Conservation (phyloP, 2,888 invertebrate genomes). For the Drosophila robusta region DNA sequence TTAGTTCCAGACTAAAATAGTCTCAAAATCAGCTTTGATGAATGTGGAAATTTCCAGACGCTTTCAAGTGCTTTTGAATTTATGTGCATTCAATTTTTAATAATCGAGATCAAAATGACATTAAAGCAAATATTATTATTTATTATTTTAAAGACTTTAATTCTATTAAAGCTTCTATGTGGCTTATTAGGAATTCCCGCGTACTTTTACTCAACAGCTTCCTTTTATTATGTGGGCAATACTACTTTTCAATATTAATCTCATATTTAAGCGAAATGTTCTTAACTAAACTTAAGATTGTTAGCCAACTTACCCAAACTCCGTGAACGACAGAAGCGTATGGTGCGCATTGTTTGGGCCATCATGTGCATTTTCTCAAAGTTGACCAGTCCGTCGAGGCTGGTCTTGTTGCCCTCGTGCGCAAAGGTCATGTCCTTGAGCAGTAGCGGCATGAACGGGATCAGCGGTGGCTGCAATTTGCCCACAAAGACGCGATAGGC, state of each 20-base stretch:
- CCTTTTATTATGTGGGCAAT: neutral
- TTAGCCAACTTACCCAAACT: constrained; percentile 87
- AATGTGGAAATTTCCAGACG: too few species aligned
- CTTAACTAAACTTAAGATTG: too few species aligned
- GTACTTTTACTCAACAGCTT: neutral
- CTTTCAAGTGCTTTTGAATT: too few species aligned
- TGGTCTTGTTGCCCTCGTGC: constrained; percentile 94
- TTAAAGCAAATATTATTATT: neutral
- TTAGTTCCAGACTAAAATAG: too few species aligned
- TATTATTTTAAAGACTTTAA: too few species aligned
- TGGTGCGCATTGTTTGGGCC: constrained; percentile 91
- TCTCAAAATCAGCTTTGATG: too few species aligned
- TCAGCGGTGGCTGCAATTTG: constrained; percentile 91
- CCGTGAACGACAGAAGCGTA: constrained; percentile 90
- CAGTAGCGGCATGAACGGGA: constrained; percentile 93
- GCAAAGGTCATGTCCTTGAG: constrained; percentile 93
- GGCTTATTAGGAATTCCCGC: neutral
- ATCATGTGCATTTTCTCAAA: constrained; percentile 97
- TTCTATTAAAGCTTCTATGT: neutral
- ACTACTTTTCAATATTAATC: neutral
- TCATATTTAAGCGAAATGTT: neutral
- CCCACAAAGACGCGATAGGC: constrained; percentile 90
- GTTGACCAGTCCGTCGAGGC: constrained; percentile 91
- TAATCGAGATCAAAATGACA: neutral
- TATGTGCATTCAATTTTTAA: too few species aligned